Base-by-base conservation (phyloP, 92 coral and sea anemone species). In the Porites evermanni region DNA sequence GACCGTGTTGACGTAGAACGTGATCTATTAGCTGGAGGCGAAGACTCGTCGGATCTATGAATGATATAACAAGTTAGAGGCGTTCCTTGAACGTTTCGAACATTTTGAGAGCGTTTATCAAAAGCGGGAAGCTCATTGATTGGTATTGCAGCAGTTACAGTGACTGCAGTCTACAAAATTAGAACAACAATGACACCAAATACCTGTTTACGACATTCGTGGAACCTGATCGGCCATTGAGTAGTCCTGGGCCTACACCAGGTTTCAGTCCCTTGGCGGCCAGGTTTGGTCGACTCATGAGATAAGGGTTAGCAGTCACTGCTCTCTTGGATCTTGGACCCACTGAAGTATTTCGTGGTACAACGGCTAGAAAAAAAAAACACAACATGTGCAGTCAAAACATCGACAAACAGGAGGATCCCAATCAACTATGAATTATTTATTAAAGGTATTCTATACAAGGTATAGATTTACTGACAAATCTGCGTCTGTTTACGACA, bases 281-380 rank as follows among this genome's bases (percentile, higher is more conserved):
- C 60, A 92, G 32, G 84, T 92, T 93, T 21, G 98, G 98, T 17
- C 98, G 89, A 50, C 87, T 91, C 94, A 94, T 88, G 79, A 91
- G 91, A 70, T 89, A 92, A 4, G 96, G 96, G 79, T 94, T 94
- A 53, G 90, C 98, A 2, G 98, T 93, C 21, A 89, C 98, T 5
- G 96, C 94, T 58, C 98, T 92, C 77, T 89, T 92, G 3, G 98
- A 93, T 50, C 98, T 87, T 60, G 96, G 96, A 64, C 93, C 95
- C 11, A 94, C 93, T 50, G 98, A 78, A 3, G 93, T 87, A 44
- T 54, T 77, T 44, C 93, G 88, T 21, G 91, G 93, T 6, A 82
- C 58, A 56, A 86, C 93, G 87, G 50, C 10, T 9, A 51, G 32
- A 26, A n/a, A 32, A 23, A 23, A 7, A 70, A 23, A 32, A 65